phyloP scores from a whole-genome alignment of 2,113 vertebrate genomes.

The Actenoides hombroni region DNA sequence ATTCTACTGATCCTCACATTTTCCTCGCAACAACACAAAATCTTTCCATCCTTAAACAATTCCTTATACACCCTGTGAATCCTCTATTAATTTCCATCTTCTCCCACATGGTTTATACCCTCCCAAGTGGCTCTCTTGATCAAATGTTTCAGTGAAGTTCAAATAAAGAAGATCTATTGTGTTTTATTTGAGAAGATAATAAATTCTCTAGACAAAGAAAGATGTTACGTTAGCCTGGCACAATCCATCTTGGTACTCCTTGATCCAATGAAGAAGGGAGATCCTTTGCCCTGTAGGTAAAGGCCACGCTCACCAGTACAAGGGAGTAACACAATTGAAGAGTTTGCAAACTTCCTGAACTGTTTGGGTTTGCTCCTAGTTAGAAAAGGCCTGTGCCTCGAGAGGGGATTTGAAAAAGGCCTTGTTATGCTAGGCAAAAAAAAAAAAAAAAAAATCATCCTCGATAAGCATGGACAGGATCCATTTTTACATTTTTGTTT shows the following conservation, averaged over 20 bases:
- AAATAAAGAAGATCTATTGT: background rate
- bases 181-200: background rate
- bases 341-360: background rate
- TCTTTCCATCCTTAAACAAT: background rate
- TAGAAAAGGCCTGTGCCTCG: background rate
- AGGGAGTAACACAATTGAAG: background rate
- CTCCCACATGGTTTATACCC: background rate
- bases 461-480: background rate
- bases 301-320: background rate
- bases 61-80: background rate
- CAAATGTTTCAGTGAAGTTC: background rate
- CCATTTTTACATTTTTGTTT: background rate
- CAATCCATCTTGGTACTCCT: background rate
- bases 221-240: background rate
- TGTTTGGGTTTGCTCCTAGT: background rate
- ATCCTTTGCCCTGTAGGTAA: background rate
- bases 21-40: background rate
- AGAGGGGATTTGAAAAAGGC: background rate
- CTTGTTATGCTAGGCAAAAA: background rate
- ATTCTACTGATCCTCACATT: conserved; percentile 16
- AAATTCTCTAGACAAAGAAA: background rate
- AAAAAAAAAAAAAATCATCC: background rate
- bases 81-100: background rate
- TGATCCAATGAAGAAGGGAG: background rate
- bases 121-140: background rate